Evolutionary conservation across 2,113 vertebrate species (phyloP), one percentile per base, ranked within the genome.

Genomic region (Struthio camelus): DNA sequence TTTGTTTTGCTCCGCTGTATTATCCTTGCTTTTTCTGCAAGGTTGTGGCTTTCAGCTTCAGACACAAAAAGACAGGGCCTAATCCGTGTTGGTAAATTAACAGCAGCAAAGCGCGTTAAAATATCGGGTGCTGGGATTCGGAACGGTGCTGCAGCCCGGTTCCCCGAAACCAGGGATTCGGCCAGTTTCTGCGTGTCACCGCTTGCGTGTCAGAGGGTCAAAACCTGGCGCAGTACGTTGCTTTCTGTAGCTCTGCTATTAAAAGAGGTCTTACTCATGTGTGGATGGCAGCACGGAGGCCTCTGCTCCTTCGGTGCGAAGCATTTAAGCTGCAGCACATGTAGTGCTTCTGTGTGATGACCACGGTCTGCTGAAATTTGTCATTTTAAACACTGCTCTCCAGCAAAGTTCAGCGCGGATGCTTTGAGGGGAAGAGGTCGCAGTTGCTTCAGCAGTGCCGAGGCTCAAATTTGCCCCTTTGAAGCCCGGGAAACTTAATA

Each of bases 221-320:
- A 79, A 91, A 89, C 14, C 40, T 54, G 23, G 0, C 71, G 61
- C 53, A 62, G n/a, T 56, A n/a, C 58, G 16, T 62, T 96, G 61
- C n/a, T 87, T 96, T 89, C 66, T 38, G 3, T 61, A 72, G 25
- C 62, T 84, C 36, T 38, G 13, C 73, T 84, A 59, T 50, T 46
- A 13, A 75, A 38, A 72, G 64, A 54, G 79, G 54, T 67, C 30
- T 89, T 38, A 67, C 79, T 93, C 89, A 54, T 54, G 27, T 54
- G 27, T 76, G 28, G 85, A 89, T 86, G 42, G 75, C 77, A 44
- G 34, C 78, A 90, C 58, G 48, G 78, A 85, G 75, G 53, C 82
- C 64, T 94, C 18, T 58, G 76, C 56, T 54, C 48, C 16, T 71
- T 95, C 88, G 89, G 77, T 79, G 32, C 77, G 80, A 96, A 95